Evolutionary conservation across 2,113 vertebrate species (phyloP), one percentile per base, ranked within the genome.

Genomic region (Pituophis catenifer): DNA sequence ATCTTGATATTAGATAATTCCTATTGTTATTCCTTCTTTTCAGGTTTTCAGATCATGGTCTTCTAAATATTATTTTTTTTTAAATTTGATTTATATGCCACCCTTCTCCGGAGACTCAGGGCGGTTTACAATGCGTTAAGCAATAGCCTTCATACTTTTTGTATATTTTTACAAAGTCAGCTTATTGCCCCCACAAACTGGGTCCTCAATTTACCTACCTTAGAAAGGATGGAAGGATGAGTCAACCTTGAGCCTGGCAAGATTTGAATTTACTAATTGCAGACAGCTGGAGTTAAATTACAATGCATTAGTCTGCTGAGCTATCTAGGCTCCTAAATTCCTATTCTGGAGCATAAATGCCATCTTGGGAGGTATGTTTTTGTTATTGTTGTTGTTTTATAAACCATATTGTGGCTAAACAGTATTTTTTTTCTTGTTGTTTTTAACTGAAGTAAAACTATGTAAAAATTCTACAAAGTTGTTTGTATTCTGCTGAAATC

Each of bases 401-500:
- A 96, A 95, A 96, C 95, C 96, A 86, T 92, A 96, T 96, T 95
- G 92, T 87, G 1, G 96, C 96, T 96, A 94, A 95, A 92, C 93
- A 96, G 94, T 62, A 62, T 50, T 62, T 62, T 62, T 62, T 62
- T 62, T 62, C 24, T 62, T 62, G 24, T 62, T 62, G 58, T 62
- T 29, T 62, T 62, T 62, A 62, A 62, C 24, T 62, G 24, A 62
- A 62, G 59, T 62, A 93, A 97, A 97, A 96, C 38, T 94, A 97
- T 90, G 92, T 92, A 97, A 95, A 97, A 96, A 97, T 97, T 96
- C 92, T 96, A 93, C 29, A 94, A 96, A 96, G 95, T 95, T 97
- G 95, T 97, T 98, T 97, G 97, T 96, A 97, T 97, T 97, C 94
- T 90, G 92, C 94, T 97, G 97, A 97, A 97, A 97, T 97, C 96